Evolutionary conservation across 2,797 vertebrate genomes (phyloP).

Genomic region (Cichlasoma orientale): DNA sequence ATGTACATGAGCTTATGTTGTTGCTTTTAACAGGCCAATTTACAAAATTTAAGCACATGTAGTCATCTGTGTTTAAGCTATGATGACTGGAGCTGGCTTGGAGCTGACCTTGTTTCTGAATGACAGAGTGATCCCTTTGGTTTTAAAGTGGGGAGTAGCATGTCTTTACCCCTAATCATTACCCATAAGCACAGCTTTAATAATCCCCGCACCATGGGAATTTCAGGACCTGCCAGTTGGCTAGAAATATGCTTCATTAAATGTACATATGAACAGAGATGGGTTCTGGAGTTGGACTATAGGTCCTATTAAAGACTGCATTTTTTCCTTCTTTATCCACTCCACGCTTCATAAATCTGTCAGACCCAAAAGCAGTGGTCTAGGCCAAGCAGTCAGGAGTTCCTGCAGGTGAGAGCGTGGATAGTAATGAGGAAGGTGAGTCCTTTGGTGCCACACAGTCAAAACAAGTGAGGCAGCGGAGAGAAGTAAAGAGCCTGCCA

Average conservation of each 20-base stretch:
- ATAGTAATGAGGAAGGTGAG: constrained; percentile 43
- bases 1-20: not conserved
- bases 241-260: constrained; percentile 61
- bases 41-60: constrained; percentile 14
- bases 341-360: constrained; percentile 66
- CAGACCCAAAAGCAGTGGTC: constrained; percentile 42
- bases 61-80: constrained; percentile 33
- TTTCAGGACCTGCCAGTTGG: constrained; percentile 53
- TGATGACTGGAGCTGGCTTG: constrained; percentile 37
- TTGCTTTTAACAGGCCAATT: not conserved
- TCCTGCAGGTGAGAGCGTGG: constrained; percentile 67
- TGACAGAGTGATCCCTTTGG: constrained; percentile 35
- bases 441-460: constrained; percentile 40
- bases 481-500: not conserved
- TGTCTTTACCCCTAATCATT: constrained; percentile 58
- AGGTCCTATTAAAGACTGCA: constrained; percentile 51
- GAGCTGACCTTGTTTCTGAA: constrained; percentile 44
- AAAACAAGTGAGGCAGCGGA: constrained; percentile 32
- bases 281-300: constrained; percentile 42
- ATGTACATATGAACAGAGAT: constrained; percentile 53
- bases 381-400: constrained; percentile 66
- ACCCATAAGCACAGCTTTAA: constrained; percentile 46
- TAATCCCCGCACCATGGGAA: constrained; percentile 42
- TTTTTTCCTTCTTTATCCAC: constrained; percentile 35
- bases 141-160: constrained; percentile 37